These are phyloP conservation scores for Acanthoscelides obtectus DNA, from an alignment of 2,888 invertebrate genomes.

Conservation along the genomic window DNA sequence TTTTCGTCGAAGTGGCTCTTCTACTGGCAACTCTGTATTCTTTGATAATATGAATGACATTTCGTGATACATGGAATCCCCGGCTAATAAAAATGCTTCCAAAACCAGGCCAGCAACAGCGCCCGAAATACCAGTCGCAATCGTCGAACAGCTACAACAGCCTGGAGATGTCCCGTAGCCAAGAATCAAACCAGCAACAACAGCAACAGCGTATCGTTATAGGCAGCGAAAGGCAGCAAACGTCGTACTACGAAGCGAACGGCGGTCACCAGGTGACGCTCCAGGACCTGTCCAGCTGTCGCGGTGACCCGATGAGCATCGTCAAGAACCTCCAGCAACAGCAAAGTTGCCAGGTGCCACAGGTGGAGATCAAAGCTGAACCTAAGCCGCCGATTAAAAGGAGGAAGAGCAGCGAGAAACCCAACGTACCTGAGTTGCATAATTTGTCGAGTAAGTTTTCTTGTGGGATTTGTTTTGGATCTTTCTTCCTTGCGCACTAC, in stretches of 20 bases:
- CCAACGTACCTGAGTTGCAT: conserved; percentile 36
- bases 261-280: conserved; percentile 56
- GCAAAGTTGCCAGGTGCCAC: conserved; percentile 34
- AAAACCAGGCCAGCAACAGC: conserved; percentile 45
- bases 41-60: background rate
- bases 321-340: conserved; percentile 60
- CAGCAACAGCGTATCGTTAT: conserved; percentile 32
- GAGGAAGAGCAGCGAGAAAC: conserved; percentile 62
- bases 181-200: conserved; percentile 16
- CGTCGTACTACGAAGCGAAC: conserved; percentile 60
- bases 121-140: conserved; percentile 39
- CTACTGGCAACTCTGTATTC: too few relatives aligned
- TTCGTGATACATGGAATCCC: too few relatives aligned
- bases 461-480: too few relatives aligned
- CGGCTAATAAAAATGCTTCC: background rate
- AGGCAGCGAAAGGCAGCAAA: conserved; percentile 55
- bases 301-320: conserved; percentile 72
- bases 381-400: conserved; percentile 43
- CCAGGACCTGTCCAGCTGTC: conserved; percentile 68
- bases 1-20: too few relatives aligned
- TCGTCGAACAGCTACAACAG: conserved; percentile 48
- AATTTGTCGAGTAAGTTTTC: conserved; percentile 23
- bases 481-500: too few relatives aligned
- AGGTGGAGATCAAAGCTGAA: conserved; percentile 44
- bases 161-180: conserved; percentile 33